Base-by-base conservation (phyloP, 2,888 invertebrate species). In the Muscina levida region DNA sequence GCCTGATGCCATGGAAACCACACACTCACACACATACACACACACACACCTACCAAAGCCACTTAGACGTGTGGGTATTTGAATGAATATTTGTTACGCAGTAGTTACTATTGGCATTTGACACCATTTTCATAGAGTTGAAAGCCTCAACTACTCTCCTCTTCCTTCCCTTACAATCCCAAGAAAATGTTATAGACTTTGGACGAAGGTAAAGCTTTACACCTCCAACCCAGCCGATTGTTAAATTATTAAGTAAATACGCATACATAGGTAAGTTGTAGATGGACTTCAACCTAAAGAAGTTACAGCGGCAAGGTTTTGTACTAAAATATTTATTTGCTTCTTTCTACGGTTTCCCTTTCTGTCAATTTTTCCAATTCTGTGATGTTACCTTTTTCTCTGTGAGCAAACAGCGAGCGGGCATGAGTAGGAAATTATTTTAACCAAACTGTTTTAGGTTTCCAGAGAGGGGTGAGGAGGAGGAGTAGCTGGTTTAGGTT, bases 241-340 rank as follows among this genome's bases (percentile, higher is more conserved):
- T 48, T 67, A 67, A 67, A 67, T 67, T 51, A 67, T 67, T 51
- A 51, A 67, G 48, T 67, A 51, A 48, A 67, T 67, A 67, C 26
- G 15, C 2, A 19, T 5, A 19, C 22, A 51, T 22, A 13, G 17
- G 6, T 17, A 22, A 22, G 19, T 2, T 15, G 6, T 13, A 22
- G 42, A 39, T 42, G 22, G 42, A 42, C 15, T 39, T 42, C n/a
- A 26, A 17, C 3, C 15, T 37, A 57, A 57, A 4, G 37, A 39
- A 19, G 62, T 37, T n/a, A 59, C 39, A 19, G 10, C 2, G 22
- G 53, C 22, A 62, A 62, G 62, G 42, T 62, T 13, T 26, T 8
- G 10, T 59, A 39, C 22, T 62, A 39, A 62, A 62, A 62, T 62
- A 62, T 62, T 62, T 62, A 62, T 62, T 62, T 42, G 19, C 62